Percentiles rank a stretch among this genome's conserved stretches.
These are phyloP conservation scores for Muntiacus muntjak DNA, from an alignment of 2,113 vertebrate species.

Conservation along the genomic window DNA sequence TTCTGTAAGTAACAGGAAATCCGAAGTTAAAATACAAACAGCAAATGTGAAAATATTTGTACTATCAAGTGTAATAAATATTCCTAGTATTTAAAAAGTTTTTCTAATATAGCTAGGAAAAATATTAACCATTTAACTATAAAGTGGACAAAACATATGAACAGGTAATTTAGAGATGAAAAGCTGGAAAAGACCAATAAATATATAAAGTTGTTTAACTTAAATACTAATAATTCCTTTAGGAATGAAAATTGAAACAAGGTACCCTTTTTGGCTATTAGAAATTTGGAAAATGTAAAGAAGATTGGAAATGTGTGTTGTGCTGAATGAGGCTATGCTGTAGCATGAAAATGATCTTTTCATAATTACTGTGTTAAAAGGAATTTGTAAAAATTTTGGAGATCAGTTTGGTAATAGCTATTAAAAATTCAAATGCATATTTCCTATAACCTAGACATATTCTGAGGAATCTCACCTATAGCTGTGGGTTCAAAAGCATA, in stretches of 20 bases:
- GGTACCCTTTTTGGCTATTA: background rate
- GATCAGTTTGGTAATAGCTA: constrained; percentile 18
- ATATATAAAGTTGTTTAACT: background rate
- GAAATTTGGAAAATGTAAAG: background rate
- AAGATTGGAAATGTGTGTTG: background rate
- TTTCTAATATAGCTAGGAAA: background rate
- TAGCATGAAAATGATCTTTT: background rate
- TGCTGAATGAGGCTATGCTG: background rate
- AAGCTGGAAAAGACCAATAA: background rate
- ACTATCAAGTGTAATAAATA: background rate
- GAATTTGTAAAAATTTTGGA: constrained; percentile 21
- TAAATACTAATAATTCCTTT: background rate
- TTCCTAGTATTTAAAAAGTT: background rate
- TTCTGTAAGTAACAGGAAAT: background rate
- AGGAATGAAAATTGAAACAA: background rate
- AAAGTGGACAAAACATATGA: background rate
- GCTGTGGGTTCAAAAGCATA: background rate
- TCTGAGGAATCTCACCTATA: background rate
- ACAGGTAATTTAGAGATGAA: background rate
- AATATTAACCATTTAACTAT: background rate
- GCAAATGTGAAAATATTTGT: background rate
- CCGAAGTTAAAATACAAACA: background rate
- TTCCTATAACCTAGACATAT: background rate
- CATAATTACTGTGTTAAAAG: background rate
- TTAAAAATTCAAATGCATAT: background rate